Evolutionary conservation across 2,797 vertebrate genomes (phyloP), one percentile per base, ranked within the genome.

Genomic region (Avahi laniger): DNA sequence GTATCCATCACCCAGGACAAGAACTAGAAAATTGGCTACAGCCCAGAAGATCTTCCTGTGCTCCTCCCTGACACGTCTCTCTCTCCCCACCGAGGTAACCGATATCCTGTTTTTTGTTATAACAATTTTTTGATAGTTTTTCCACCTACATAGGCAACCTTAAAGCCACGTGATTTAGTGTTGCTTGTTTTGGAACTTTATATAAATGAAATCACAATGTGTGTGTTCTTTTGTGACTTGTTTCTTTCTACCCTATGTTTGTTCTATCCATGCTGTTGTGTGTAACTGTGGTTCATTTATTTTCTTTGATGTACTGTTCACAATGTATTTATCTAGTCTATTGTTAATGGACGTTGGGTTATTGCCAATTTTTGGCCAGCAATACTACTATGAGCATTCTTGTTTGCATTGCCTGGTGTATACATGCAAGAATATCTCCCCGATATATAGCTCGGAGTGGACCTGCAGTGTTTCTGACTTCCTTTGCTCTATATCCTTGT

Each of bases 121-220:
- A 89, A 76, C 59, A 14, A 76, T 52, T 89, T 78, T 86, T 88
- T 84, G 92, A 89, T 87, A 20, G 89, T 95, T 97, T 96, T 92
- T 78, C 94, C 81, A 85, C 50, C 38, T 88, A 69, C 43, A 35
- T 72, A 59, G n/a, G 69, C 88, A 93, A 80, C 54, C 59, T 67
- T 93, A 84, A 84, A 93, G 65, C 79, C 93, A 89, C 48, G 65
- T 94, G 79, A 72, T 57, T 95, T 89, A 15, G 15, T 86, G 76
- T 94, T 78, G 38, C 43, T 57, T 89, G 79, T 93, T 97, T 96
- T 83, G n/a, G 86, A 94, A 75, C 9, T 91, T 95, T 28, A 72
- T 30, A 24, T 48, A n/a, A 83, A 54, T n/a, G 83, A 95, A 88
- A 57, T 79, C 80, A 86, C 38, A n/a, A 38, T 41, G 0, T 72